Evolutionary conservation across 2,113 vertebrate species (phyloP).

Genomic region (Fulmarus glacialis): DNA sequence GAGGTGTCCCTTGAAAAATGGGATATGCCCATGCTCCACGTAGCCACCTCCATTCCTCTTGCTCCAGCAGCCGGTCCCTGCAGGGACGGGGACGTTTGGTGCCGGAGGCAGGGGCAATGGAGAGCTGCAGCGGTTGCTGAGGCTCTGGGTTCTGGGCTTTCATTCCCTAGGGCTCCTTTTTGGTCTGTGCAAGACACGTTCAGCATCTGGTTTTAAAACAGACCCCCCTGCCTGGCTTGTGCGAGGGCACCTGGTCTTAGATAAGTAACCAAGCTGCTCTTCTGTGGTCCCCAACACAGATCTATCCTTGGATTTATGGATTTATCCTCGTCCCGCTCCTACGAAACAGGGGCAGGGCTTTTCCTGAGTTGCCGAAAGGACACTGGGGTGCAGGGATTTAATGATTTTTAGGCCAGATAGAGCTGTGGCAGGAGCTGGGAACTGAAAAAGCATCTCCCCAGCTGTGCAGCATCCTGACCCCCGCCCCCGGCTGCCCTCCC

Average conservation of each 20-base stretch:
- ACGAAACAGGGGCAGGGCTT: accelerated
- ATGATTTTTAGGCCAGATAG: not conserved
- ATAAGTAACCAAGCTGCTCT: not conserved
- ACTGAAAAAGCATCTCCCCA: not conserved
- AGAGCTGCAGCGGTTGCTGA: not conserved
- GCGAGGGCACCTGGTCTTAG: not conserved
- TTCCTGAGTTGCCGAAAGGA: not conserved
- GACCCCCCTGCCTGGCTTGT: accelerated
- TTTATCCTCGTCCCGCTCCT: not conserved
- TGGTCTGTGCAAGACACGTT: not conserved
- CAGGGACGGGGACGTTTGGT: not conserved
- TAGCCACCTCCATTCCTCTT: accelerated
- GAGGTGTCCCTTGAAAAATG: not conserved
- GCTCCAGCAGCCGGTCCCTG: not conserved
- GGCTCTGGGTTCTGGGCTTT: not conserved
- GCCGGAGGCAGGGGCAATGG: accelerated
- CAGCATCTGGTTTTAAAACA: not conserved
- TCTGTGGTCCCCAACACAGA: not conserved
- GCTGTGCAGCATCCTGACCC: accelerated
- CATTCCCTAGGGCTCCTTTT: not conserved
- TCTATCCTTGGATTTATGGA: not conserved
- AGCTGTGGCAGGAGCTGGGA: not conserved
- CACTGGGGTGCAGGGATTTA: not conserved
- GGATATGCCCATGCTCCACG: accelerated
- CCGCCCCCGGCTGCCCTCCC: accelerated